phyloP scores from a whole-genome alignment of 2,888 invertebrate species.

The Drosophila meridionalis region DNA sequence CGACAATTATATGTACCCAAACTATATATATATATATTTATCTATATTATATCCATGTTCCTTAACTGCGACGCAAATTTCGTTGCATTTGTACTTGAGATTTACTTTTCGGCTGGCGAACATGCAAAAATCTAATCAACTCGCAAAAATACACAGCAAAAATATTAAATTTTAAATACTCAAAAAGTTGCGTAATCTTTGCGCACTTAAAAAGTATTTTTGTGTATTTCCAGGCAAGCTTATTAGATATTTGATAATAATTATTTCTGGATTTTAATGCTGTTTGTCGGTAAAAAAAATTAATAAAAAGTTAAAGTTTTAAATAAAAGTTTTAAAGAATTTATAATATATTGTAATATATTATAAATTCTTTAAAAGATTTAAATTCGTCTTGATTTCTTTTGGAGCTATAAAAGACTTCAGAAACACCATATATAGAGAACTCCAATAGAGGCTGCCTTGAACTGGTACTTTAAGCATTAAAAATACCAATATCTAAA shows the following conservation, averaged over 20 bases:
- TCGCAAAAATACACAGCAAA: not conserved
- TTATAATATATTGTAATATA: not conserved
- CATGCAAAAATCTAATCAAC: constrained; percentile 73
- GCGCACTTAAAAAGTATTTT: constrained; percentile 47
- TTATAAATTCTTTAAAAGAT: not conserved
- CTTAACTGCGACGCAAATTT: constrained; percentile 67
- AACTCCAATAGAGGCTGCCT: no score
- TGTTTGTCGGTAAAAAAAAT: no score
- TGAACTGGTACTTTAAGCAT: no score
- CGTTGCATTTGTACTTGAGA: constrained; percentile 70
- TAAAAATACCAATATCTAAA: no score
- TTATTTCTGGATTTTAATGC: constrained; percentile 40
- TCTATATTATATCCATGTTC: constrained; percentile 45
- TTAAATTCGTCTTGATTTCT: no score
- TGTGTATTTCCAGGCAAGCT: constrained; percentile 35
- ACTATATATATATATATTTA: constrained; percentile 27
- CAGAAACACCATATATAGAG: no score
- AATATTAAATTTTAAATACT: not conserved
- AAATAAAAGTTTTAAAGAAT: no score
- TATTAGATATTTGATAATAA: constrained; percentile 53
- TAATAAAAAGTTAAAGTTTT: no score
- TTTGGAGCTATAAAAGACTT: no score
- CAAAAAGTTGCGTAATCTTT: constrained; percentile 57
- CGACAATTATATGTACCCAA: constrained; percentile 67
- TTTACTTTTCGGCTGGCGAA: constrained; percentile 50